Conservation (phyloP, 1,140 invertebrate species). For the Aphelinus atriplicis region DNA sequence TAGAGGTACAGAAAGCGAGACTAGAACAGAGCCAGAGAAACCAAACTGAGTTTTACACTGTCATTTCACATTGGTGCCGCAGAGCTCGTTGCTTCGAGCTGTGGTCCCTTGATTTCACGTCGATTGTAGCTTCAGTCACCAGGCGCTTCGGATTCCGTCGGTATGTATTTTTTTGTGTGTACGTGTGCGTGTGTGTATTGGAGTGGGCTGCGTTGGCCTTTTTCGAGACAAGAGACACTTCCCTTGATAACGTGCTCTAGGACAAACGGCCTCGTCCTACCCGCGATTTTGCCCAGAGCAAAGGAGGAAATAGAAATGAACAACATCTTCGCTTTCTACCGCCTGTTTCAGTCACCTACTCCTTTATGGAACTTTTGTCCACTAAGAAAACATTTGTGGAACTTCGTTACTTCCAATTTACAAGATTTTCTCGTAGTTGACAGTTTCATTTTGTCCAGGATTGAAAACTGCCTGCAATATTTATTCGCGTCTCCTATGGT, state of each 20-base stretch:
- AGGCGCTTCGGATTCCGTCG: no score
- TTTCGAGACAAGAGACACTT: constrained; percentile 9
- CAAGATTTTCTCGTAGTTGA: no score
- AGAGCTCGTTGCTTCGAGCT: no score
- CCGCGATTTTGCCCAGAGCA: no score
- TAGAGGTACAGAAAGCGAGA: neutral
- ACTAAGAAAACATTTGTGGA: no score
- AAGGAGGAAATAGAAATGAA: neutral
- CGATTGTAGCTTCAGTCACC: neutral
- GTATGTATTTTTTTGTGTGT: no score
- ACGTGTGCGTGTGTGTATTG: no score
- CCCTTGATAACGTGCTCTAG: constrained; percentile 9
- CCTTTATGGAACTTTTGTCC: neutral
- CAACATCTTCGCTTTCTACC: constrained; percentile 23
- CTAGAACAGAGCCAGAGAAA: neutral
- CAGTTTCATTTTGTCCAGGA: no score
- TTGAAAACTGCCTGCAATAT: no score
- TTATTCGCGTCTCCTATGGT: no score
- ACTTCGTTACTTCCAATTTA: no score
- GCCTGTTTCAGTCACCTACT: constrained; percentile 4
- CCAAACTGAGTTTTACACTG: constrained; percentile 47
- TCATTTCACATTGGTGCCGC: constrained; percentile 39
- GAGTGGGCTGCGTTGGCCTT: no score
- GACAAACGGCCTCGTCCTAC: neutral
- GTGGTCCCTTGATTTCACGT: constrained; percentile 13